A percentile compares a stretch with the other conserved stretches of the same genome.
Conservation (phyloP, 2,888 invertebrate species). For the Drosophila robusta region DNA sequence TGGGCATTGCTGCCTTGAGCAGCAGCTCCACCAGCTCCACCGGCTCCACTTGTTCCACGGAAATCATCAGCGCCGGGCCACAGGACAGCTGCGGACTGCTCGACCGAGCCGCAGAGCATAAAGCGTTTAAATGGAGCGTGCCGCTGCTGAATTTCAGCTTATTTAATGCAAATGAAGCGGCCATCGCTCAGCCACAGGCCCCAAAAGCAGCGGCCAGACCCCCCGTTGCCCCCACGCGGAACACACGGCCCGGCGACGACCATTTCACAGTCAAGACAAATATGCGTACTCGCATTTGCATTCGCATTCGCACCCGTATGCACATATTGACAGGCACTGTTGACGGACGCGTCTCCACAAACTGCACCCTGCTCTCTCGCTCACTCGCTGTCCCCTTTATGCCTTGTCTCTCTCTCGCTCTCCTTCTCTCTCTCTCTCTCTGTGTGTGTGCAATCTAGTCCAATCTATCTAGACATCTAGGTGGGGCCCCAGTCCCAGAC, state of each 20-base stretch:
- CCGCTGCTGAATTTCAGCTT: conserved; percentile 83
- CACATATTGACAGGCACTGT: conserved; percentile 53
- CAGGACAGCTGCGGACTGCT: conserved; percentile 44
- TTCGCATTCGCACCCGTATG: conserved; percentile 31
- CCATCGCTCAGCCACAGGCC: conserved; percentile 41
- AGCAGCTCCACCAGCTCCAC: background rate
- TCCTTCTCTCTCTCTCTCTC: conserved; percentile 7
- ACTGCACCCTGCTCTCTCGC: background rate
- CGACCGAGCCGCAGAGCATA: conserved; percentile 60
- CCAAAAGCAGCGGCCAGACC: conserved; percentile 8
- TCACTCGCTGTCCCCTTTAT: background rate
- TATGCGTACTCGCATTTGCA: conserved; percentile 35
- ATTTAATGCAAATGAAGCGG: conserved; percentile 84
- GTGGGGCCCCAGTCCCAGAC: conserved; percentile 47
- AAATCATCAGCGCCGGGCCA: conserved; percentile 35
- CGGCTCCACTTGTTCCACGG: conserved; percentile 43
- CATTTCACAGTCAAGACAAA: conserved; percentile 62
- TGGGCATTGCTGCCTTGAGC: conserved; percentile 4
- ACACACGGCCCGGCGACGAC: conserved; percentile 5
- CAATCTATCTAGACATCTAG: conserved; percentile 73
- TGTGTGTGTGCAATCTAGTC: conserved; percentile 58
- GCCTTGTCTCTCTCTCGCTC: conserved; percentile 5
- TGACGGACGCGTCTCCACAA: conserved; percentile 14
- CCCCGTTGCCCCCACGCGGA: background rate
- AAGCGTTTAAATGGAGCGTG: conserved; percentile 76